phyloP scores from a whole-genome alignment of 2,113 vertebrate genomes.

The Acrocephalus kingi region DNA sequence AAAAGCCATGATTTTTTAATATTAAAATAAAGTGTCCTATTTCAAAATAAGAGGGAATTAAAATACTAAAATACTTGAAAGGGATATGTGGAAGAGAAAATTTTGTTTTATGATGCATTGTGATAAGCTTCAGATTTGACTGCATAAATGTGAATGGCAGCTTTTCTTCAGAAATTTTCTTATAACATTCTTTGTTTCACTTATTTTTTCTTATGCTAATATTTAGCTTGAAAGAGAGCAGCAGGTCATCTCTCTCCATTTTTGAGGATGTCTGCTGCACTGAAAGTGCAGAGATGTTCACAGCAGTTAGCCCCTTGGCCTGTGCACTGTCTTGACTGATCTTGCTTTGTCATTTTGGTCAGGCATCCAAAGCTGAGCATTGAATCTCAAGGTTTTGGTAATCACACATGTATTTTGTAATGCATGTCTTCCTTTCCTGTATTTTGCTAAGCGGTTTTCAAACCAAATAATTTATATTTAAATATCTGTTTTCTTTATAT shows the following conservation, averaged over 20 bases:
- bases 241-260: not conserved
- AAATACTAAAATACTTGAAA: conserved; percentile 13
- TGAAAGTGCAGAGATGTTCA: not conserved
- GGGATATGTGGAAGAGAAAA: not conserved
- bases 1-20: not conserved
- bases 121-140: not conserved
- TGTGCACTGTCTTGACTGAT: not conserved
- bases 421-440: not conserved
- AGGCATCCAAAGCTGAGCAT: not conserved
- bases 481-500: not conserved
- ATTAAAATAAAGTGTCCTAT: not conserved
- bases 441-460: not conserved
- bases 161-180: not conserved
- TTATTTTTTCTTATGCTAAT: not conserved
- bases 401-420: not conserved
- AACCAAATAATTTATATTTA: not conserved
- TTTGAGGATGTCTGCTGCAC: not conserved
- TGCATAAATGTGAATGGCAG: not conserved
- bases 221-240: not conserved
- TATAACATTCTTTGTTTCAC: not conserved
- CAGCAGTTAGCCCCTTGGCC: not conserved
- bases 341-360: not conserved
- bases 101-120: not conserved
- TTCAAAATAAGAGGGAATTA: not conserved
- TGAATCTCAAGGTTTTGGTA: not conserved